Evolutionary conservation across 1,140 invertebrate genomes (phyloP).

Genomic region (Lepidurus apus): DNA sequence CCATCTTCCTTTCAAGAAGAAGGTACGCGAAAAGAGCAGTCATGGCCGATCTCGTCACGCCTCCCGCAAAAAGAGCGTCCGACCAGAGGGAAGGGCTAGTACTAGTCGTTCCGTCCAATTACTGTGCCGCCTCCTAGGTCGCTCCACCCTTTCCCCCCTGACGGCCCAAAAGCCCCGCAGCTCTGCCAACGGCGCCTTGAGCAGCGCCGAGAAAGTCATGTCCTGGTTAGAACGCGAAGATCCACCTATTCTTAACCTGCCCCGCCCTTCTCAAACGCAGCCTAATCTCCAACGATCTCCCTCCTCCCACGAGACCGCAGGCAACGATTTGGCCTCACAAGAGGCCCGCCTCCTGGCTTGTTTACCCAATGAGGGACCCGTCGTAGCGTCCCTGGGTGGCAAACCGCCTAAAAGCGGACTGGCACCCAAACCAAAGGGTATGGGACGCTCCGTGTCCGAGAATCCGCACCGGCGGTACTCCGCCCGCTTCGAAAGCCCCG

Average conservation of each 20-base stretch:
- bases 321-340: too few relatives aligned
- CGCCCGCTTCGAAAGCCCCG: not conserved
- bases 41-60: not conserved
- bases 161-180: not conserved
- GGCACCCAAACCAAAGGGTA: not conserved
- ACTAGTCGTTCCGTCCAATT: not conserved
- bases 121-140: slow-evolving; percentile 22
- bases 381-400: not conserved
- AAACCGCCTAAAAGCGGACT: not conserved
- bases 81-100: not conserved
- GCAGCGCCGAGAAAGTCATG: slow-evolving; percentile 31
- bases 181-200: slow-evolving; percentile 24
- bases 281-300: too few relatives aligned
- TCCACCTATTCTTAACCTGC: not conserved
- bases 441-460: not conserved
- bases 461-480: not conserved
- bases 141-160: not conserved
- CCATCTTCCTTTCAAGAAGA: slow-evolving; percentile 67
- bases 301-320: too few relatives aligned
- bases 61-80: not conserved
- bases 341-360: not conserved
- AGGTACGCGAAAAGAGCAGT: slow-evolving; percentile 54
- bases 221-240: slow-evolving; percentile 33
- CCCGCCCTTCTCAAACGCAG: too few relatives aligned
- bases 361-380: not conserved